phyloP scores from a whole-genome alignment of 2,113 vertebrate genomes.

The Tragelaphus imberbis region DNA sequence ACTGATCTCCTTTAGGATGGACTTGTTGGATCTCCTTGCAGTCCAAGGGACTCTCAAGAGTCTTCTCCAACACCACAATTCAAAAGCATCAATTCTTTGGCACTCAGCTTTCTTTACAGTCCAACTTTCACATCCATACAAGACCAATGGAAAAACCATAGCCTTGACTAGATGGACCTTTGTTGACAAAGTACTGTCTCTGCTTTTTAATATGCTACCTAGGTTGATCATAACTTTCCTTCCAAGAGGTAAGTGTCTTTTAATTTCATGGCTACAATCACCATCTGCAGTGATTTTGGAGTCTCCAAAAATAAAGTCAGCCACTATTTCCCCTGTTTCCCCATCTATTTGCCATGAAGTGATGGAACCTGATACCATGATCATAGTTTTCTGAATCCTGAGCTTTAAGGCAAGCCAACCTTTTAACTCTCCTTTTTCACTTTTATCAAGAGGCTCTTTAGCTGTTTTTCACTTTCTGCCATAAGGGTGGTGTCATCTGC shows the following conservation, averaged over 20 bases:
- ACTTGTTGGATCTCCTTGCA: background rate
- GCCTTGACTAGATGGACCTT: background rate
- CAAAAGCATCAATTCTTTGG: background rate
- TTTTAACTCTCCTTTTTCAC: background rate
- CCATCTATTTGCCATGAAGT: background rate
- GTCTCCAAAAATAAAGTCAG: fast-evolving
- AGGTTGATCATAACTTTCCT: background rate
- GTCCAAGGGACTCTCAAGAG: background rate
- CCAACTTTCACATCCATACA: background rate
- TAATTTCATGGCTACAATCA: background rate
- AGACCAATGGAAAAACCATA: background rate
- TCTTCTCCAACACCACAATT: background rate
- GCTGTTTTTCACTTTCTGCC: background rate
- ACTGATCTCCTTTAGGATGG: background rate
- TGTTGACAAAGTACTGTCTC: background rate
- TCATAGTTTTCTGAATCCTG: background rate
- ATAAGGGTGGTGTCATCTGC: background rate
- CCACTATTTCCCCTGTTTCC: background rate
- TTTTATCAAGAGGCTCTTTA: background rate
- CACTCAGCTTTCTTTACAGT: background rate
- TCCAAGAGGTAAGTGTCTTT: background rate
- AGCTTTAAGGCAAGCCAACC: background rate
- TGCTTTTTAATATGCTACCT: background rate
- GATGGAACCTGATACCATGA: background rate
- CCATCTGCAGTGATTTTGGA: background rate